Base-by-base conservation (phyloP, 1,140 invertebrate species). In the Trichomalopsis sarcophagae region DNA sequence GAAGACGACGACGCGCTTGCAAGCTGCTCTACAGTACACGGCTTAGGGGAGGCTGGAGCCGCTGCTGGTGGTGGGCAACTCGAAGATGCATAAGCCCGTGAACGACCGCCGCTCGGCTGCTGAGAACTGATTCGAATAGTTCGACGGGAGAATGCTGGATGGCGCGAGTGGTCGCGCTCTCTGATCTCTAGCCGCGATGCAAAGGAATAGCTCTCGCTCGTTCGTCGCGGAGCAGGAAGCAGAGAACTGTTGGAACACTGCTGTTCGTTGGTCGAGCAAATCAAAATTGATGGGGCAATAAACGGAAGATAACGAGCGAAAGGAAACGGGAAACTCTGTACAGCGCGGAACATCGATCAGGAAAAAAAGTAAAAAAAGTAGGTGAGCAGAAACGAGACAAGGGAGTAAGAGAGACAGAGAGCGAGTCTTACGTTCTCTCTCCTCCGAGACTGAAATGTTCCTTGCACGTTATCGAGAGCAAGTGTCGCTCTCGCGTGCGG, bases 321-420 rank as follows among this genome's bases (percentile, higher is more conserved):
- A 62, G n/a, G 55, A 62, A 62, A 62, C 0, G 50, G 50, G 17
- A 55, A 14, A 55, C 17, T 55, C 33, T 36, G 33, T 36, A 36
- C 33, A 50, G 50, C 3, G 13, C 14, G 17, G 50, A 17, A 55
- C 13, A 55, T 55, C 50, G 50, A 55, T 11, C 44, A 55, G 50
- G 13, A 44, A 75, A n/a, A n/a, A n/a, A n/a, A n/a, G n/a, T n/a
- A n/a, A n/a, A n/a, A n/a, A 44, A n/a, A 75, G 73, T 75, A 75
- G 73, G 73, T 75, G 73, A n/a, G 14, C 9, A n/a, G 36, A 75
- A 75, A 10, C 6, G 50, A 55, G 50, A 55, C 50, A 55, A 55
- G 50, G 14, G 47, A 36, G 73, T 11, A 11, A 36, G 33, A 36
- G 80, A 79, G 84, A 86, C 71, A 84, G 73, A 73, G 73, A 50